Evolutionary conservation across 2,113 vertebrate species (phyloP).

Genomic region (Chamaetylas fuelleborni): DNA sequence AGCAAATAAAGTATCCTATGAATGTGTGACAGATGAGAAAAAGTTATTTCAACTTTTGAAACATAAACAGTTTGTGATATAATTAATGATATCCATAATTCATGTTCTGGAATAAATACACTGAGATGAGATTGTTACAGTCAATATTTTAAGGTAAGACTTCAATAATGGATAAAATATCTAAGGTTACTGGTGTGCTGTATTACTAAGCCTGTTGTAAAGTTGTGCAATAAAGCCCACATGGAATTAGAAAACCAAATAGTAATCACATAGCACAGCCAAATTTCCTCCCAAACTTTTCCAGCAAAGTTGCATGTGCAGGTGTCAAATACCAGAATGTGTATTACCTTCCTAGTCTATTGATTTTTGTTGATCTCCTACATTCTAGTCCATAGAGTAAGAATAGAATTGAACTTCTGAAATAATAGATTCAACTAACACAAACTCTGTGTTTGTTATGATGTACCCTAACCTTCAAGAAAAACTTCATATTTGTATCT

Average conservation of each 20-base stretch:
- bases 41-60: constrained; percentile 10
- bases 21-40: neutral
- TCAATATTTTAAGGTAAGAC: neutral
- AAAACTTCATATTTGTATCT: neutral
- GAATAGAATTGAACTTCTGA: neutral
- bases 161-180: neutral
- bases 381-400: neutral
- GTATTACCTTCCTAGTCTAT: neutral
- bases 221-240: neutral
- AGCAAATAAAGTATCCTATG: neutral
- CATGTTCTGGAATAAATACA: neutral
- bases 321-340: neutral
- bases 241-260: neutral
- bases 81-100: neutral
- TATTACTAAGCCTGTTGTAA: neutral
- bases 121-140: neutral
- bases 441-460: neutral
- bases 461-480: neutral
- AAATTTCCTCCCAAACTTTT: neutral
- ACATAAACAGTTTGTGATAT: neutral
- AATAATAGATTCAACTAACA: neutral
- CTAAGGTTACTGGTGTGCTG: neutral
- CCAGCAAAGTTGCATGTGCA: neutral
- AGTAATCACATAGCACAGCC: neutral
- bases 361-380: neutral